Evolutionary conservation across 1,140 invertebrate species (phyloP), one percentile per base, ranked within the genome.

Genomic region (Wasmannia auropunctata): DNA sequence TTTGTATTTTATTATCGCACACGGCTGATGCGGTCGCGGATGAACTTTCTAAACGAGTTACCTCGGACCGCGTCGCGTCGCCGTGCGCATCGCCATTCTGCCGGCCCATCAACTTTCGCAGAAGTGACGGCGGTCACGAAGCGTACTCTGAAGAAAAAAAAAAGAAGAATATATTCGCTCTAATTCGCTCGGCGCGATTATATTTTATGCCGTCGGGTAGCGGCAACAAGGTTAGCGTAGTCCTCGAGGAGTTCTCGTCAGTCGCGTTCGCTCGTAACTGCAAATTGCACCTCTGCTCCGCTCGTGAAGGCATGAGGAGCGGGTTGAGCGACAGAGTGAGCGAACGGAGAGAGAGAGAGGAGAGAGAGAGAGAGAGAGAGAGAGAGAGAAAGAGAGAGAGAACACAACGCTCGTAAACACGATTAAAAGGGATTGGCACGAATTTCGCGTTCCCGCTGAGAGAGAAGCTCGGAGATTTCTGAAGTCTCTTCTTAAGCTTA

Each of bases 391-490:
- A 34, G 28, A 31, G 31, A 62, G 2, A 31, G 19, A 34, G 34
- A 37, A 34, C 49, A 62, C 5, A 28, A 25, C 11, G 46, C 49
- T 81, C 58, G 80, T 77, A 85, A 85, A 85, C 58, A 69, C 60
- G 54, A 87, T 86, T 87, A 79, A 70, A 77, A 69, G 56, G 58
- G 74, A 51, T 69, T 34, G 28, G 67, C 63, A 79, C 28, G 43
- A 65, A 65, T 63, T 58, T 85, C 81, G 34, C 14, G 51, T 31
- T 19, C 62, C 37, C 34, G 46, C 22, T 31, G 34, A n/a, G n/a
- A n/a, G n/a, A n/a, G n/a, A 81, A 81, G 16, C 49, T 58, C 49
- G 34, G 34, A 56, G 34, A 56, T 54, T 40, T 54, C 46, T 25
- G 8, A 60, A 54, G 62, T 49, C 37, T 63, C 54, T 67, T 31